phyloP scores from a whole-genome alignment of 2,888 invertebrate genomes.

The Steinernema carpocapsae region DNA sequence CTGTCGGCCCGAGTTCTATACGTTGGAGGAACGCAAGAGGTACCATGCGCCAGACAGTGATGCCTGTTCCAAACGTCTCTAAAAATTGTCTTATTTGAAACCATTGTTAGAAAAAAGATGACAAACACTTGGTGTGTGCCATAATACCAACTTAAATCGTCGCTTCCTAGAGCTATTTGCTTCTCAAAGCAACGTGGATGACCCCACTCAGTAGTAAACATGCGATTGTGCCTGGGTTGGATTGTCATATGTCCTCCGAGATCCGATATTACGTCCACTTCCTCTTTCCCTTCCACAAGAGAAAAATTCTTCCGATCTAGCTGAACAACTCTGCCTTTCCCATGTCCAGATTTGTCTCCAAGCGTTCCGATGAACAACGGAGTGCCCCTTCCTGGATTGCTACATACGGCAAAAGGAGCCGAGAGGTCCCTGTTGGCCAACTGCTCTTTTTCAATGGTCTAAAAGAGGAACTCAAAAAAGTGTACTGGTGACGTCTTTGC shows the following conservation, averaged over 20 bases:
- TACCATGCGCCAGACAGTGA: constrained; percentile 11
- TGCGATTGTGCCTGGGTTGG: constrained; percentile 85
- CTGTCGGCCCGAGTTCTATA: not conserved
- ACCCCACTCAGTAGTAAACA: constrained; percentile 93
- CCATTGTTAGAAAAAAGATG: not conserved
- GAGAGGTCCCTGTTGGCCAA: constrained; percentile 46
- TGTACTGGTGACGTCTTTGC: not conserved
- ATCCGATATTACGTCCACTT: not conserved
- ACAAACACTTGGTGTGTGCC: not conserved
- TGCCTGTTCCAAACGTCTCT: constrained; percentile 11
- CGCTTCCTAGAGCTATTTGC: not conserved
- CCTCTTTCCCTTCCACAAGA: constrained; percentile 72
- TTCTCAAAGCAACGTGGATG: constrained; percentile 75
- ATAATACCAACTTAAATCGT: constrained; percentile 20
- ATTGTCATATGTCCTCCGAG: constrained; percentile 58
- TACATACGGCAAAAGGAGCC: constrained; percentile 51
- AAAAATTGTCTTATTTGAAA: not conserved
- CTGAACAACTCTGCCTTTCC: constrained; percentile 83
- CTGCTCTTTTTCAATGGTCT: constrained; percentile 49
- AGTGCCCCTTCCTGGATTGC: constrained; percentile 52
- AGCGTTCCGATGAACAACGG: constrained; percentile 86
- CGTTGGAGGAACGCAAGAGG: not conserved
- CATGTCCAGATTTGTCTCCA: constrained; percentile 84
- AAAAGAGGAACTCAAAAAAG: constrained; percentile 2
- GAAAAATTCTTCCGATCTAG: constrained; percentile 82